Conservation (phyloP, 2,797 vertebrate species). For the Pipistrellus pygmaeus region DNA sequence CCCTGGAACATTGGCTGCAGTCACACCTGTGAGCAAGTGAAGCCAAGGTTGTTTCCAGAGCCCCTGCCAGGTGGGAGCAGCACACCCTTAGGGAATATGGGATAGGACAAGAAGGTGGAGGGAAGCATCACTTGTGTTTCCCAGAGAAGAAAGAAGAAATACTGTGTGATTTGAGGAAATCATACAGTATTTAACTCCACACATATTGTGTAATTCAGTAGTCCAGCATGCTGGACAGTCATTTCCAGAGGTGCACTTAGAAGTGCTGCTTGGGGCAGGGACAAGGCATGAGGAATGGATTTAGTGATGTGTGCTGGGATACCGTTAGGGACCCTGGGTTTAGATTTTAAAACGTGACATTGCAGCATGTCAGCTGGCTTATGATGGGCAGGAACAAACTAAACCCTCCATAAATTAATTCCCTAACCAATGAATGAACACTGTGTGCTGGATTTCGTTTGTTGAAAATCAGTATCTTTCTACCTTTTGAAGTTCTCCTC, state of each 20-base stretch:
- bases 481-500: neutral
- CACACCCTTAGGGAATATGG: neutral
- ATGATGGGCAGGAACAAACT: neutral
- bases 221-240: accelerated
- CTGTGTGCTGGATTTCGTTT: neutral
- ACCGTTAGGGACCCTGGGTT: neutral
- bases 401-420: neutral
- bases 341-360: neutral
- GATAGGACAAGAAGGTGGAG: neutral
- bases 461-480: neutral
- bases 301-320: neutral
- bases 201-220: neutral
- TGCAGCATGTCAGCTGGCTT: neutral
- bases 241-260: neutral
- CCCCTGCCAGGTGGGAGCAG: neutral
- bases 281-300: neutral
- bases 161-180: neutral
- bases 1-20: neutral
- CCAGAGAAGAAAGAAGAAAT: neutral
- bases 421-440: neutral
- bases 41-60: neutral
- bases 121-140: neutral
- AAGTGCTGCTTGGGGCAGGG: neutral
- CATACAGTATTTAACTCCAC: too few relatives aligned
- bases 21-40: neutral